A percentile compares a stretch with the other conserved stretches of the same genome.
Evolutionary conservation across 2,888 invertebrate genomes (phyloP).

Genomic region (Sphaerophoria rueppellii): DNA sequence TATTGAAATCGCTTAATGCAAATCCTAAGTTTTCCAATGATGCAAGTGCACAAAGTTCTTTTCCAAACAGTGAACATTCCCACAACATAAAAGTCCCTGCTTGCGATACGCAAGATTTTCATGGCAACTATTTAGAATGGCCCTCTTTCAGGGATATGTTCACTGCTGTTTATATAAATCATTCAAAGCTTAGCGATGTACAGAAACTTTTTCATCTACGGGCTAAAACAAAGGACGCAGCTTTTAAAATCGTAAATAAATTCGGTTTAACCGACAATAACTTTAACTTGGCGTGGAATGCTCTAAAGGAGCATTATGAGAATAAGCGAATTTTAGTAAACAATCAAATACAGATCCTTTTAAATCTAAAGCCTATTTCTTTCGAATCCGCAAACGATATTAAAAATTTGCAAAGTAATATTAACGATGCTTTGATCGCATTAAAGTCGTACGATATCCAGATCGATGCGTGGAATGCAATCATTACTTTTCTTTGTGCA

Average conservation of each 20-base stretch:
- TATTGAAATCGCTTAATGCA: conserved; percentile 3
- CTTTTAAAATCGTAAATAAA: conserved; percentile 24
- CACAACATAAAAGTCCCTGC: conserved; percentile 30
- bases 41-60: background rate
- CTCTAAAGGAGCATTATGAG: background rate
- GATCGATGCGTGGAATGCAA: conserved; percentile 23
- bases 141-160: conserved; percentile 59
- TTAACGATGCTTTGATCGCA: conserved; percentile 48
- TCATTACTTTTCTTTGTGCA: conserved; percentile 45
- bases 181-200: conserved; percentile 21
- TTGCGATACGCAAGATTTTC: conserved; percentile 37
- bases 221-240: conserved; percentile 27
- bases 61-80: background rate
- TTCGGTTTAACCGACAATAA: conserved; percentile 15
- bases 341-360: conserved; percentile 8
- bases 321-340: background rate
- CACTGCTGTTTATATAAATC: conserved; percentile 42
- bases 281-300: conserved; percentile 1
- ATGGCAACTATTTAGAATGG: conserved; percentile 45
- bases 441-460: conserved; percentile 30
- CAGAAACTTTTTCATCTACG: conserved; percentile 18
- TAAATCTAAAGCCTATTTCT: conserved; percentile 25
- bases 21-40: background rate
- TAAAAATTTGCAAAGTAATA: conserved; percentile 40
- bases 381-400: conserved; percentile 29